Evolutionary conservation across 2,888 invertebrate species (phyloP), one percentile per base, ranked within the genome.

Genomic region (Temnothorax ravouxi): DNA sequence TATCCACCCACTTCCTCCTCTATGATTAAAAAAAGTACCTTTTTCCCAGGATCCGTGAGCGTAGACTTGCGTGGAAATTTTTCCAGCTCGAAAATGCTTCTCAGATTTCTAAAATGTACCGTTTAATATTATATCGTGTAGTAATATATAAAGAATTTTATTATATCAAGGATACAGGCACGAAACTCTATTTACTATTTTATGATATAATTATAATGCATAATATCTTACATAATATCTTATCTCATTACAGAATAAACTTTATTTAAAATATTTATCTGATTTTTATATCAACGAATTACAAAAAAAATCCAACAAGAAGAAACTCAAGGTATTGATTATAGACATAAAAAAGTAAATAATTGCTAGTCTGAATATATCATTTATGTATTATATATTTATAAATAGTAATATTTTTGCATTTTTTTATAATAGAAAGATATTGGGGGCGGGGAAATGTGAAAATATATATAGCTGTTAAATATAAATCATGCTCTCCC

Each of bases 1-100:
- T 90, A 86, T 89, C 83, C 84, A 83, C 83, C 90, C 84, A 88
- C 83, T 88, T 88, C 88, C 88, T 79, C 9, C 64, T 86, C 52
- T 54, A 34, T 59, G 83, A 82, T 84, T 82, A 61, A 80, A 80
- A 79, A 79, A 59, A 59, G n/a, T 13, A 41, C 25, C 3, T 15
- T 72, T 80, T 80, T 72, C 79, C 79, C 59, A 72, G 79, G 47
- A 80, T 18, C 74, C 1, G 44, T 21, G 34, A 29, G 29, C 1
- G 72, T 38, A 13, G 21, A 38, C 21, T 59, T 54, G 50, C 56
- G 34, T 34, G 59, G 38, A 56, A 74, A 80, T 74, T 72, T 71
- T 38, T 50, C 74, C 18, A 75, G 9, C 29, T 44, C 47, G 9
- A 6, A 47, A n/a, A 44, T 29, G n/a, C 44, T 25, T 18, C 47